Conservation (phyloP, 1,140 invertebrate genomes). For the Piezodorus guildinii region DNA sequence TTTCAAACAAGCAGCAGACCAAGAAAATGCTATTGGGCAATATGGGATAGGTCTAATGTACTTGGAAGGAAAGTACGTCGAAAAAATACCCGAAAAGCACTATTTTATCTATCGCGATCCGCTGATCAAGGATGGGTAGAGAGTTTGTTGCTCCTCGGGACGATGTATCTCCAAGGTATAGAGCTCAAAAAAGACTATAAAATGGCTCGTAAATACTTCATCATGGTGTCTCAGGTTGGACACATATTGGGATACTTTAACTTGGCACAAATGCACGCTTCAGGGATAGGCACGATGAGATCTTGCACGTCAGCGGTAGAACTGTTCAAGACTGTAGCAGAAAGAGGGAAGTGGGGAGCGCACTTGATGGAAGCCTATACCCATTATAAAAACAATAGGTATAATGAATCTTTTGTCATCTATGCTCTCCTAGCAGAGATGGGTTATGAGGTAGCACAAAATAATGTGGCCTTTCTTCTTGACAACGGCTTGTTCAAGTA, state of each 20-base stretch:
- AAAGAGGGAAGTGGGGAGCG: slow-evolving; percentile 84
- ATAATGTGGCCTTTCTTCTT: slow-evolving; percentile 88
- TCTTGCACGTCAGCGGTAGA: slow-evolving; percentile 87
- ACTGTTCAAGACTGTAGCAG: slow-evolving; percentile 92
- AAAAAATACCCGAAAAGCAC: slow-evolving; percentile 80
- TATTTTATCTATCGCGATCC: slow-evolving; percentile 81
- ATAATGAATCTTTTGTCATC: slow-evolving; percentile 74
- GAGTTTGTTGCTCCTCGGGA: slow-evolving; percentile 90
- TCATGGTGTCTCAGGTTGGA: slow-evolving; percentile 88
- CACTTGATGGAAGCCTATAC: slow-evolving; percentile 80
- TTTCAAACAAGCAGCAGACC: slow-evolving; percentile 87
- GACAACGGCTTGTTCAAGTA: slow-evolving; percentile 38
- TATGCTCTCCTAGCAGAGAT: slow-evolving; percentile 87
- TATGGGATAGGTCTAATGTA: slow-evolving; percentile 94
- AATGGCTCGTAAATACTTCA: slow-evolving; percentile 92
- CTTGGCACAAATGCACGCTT: slow-evolving; percentile 95
- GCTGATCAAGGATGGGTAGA: slow-evolving; percentile 92
- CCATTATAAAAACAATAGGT: slow-evolving; percentile 66
- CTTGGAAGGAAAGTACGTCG: slow-evolving; percentile 83
- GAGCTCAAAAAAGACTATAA: slow-evolving; percentile 86
- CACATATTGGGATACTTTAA: slow-evolving; percentile 94
- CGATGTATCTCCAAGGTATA: slow-evolving; percentile 93
- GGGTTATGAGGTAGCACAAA: slow-evolving; percentile 95
- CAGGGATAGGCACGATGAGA: slow-evolving; percentile 83
- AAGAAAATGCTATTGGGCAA: slow-evolving; percentile 90